Conservation (phyloP, 2,888 invertebrate species). For the Lucinisca nassula region DNA sequence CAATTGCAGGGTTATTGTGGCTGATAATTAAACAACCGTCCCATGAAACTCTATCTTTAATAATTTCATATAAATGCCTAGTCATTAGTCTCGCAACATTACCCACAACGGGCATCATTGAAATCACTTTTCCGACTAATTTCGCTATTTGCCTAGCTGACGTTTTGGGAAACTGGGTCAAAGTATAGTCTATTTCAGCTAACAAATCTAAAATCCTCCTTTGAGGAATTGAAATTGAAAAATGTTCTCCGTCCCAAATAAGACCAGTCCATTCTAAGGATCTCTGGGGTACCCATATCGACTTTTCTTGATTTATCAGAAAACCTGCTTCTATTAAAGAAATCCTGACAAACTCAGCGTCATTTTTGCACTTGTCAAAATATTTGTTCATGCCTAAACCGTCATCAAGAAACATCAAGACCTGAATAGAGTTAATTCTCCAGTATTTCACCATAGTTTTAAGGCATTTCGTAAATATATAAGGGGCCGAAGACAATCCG, state of each 20-base stretch:
- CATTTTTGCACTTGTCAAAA: not conserved
- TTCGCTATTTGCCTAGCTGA: constrained; percentile 2
- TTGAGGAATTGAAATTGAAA: constrained; percentile 16
- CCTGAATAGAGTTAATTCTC: constrained; percentile 37
- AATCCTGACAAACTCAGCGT: constrained; percentile 12
- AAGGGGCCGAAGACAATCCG: too few species aligned
- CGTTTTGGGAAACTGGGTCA: not conserved
- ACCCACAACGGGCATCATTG: constrained; percentile 7
- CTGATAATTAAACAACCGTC: not conserved
- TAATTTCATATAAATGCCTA: not conserved
- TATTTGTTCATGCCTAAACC: constrained; percentile 14
- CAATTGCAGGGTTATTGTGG: not conserved
- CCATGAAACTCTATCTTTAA: not conserved
- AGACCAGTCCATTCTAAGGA: not conserved
- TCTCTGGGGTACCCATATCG: not conserved
- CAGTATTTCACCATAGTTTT: constrained; percentile 49
- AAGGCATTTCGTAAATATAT: constrained; percentile 36
- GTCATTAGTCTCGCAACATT: constrained; percentile 7
- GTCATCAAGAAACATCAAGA: constrained; percentile 48
- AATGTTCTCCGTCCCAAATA: not conserved
- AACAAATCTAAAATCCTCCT: constrained; percentile 27
- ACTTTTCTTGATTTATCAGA: not conserved
- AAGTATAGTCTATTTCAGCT: not conserved
- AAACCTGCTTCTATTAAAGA: not conserved
- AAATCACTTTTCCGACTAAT: not conserved